A percentile compares a stretch with the other conserved stretches of the same genome.
Conservation (phyloP, 2,888 invertebrate genomes). For the Callyntrura sp. region DNA sequence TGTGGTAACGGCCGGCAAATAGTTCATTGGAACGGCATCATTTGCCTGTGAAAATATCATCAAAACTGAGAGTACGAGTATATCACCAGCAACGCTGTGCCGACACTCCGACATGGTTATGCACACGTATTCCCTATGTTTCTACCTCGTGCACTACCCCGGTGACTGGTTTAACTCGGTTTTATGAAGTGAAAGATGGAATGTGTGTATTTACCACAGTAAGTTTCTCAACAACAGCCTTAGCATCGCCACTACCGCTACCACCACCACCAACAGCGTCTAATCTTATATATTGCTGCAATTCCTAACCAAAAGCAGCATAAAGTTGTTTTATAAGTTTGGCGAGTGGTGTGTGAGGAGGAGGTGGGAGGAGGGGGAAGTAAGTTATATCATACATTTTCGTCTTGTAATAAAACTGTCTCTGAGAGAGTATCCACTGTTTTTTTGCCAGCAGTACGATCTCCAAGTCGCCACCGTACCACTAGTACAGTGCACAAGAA, state of each 20-base stretch:
- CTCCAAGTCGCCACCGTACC: not conserved
- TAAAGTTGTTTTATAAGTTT: slow-evolving; percentile 55
- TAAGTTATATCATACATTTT: slow-evolving; percentile 65
- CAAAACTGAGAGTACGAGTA: not conserved
- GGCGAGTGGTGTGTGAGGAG: slow-evolving; percentile 52
- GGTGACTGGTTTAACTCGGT: slow-evolving; percentile 31
- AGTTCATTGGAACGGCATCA: slow-evolving; percentile 65
- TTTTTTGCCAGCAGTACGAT: slow-evolving; percentile 17
- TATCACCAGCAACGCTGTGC: not conserved
- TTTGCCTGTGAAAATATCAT: slow-evolving; percentile 40
- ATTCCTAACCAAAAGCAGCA: not conserved
- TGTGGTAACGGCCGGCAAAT: slow-evolving; percentile 49
- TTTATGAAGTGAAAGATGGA: slow-evolving; percentile 57
- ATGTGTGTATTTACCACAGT: slow-evolving; percentile 48
- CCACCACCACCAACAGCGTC: not conserved
- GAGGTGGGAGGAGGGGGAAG: slow-evolving; percentile 25
- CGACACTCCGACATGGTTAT: slow-evolving; percentile 49
- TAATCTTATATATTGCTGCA: slow-evolving; percentile 15
- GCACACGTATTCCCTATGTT: not conserved
- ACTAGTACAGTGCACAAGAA: not conserved
- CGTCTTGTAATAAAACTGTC: slow-evolving; percentile 68
- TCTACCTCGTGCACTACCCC: slow-evolving; percentile 1
- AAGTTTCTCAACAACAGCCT: slow-evolving; percentile 27
- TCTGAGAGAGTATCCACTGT: slow-evolving; percentile 41
- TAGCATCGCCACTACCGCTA: not conserved